These are phyloP conservation scores for Bovichtus diacanthus DNA, from an alignment of 2,797 vertebrate species.

Conservation along the genomic window DNA sequence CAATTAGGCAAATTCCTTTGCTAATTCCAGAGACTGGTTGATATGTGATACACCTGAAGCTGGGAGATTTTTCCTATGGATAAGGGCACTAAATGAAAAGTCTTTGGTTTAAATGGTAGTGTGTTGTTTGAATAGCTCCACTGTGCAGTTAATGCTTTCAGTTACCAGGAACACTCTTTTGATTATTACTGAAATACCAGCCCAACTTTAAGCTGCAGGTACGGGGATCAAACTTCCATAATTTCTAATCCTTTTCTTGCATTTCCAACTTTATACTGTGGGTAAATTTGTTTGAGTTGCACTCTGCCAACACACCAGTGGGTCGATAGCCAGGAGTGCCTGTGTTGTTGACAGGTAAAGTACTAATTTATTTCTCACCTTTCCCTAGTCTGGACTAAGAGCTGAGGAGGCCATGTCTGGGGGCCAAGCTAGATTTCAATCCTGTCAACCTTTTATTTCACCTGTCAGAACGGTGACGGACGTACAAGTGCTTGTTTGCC, in stretches of 20 bases:
- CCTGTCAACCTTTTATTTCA: conserved; percentile 90
- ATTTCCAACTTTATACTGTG: conserved; percentile 41
- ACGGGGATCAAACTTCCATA: conserved; percentile 14
- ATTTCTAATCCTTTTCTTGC: conserved; percentile 7
- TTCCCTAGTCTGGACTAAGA: conserved; percentile 87
- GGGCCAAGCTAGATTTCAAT: conserved; percentile 84
- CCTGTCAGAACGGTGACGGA: conserved; percentile 92
- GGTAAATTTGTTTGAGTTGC: conserved; percentile 57
- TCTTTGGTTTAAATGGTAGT: conserved; percentile 42
- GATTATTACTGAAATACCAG: conserved; percentile 3
- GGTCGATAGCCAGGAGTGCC: conserved; percentile 73
- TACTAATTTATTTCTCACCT: conserved; percentile 92
- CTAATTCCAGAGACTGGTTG: conserved; percentile 66
- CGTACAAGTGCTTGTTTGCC: conserved; percentile 90
- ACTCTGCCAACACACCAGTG: conserved; percentile 73
- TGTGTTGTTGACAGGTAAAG: conserved; percentile 88
- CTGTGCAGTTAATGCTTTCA: conserved; percentile 24
- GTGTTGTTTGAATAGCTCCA: conserved; percentile 33
- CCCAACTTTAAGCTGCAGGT: background rate
- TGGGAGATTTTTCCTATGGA: conserved; percentile 68
- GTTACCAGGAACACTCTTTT: background rate
- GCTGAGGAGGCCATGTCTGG: conserved; percentile 76
- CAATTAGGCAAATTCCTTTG: conserved; percentile 76
- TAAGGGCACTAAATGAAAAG: conserved; percentile 70
- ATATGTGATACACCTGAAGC: conserved; percentile 78